Evolutionary conservation across 2,113 vertebrate species (phyloP).

Genomic region (Gymnorhina tibicen): DNA sequence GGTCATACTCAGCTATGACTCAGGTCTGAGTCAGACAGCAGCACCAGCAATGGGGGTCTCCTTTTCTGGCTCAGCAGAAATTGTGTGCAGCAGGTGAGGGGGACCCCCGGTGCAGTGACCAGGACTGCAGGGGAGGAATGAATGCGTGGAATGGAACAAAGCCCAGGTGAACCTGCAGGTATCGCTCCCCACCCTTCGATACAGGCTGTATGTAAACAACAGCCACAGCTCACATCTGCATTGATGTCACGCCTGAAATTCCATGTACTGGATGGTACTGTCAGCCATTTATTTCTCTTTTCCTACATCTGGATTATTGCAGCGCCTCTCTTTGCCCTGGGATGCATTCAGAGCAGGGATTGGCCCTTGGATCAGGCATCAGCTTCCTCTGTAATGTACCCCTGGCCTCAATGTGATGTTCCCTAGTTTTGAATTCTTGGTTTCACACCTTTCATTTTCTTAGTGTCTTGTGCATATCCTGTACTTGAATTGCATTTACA

Average conservation of each 20-base stretch:
- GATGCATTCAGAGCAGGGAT: not conserved
- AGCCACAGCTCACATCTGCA: not conserved
- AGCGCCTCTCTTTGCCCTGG: not conserved
- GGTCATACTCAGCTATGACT: not conserved
- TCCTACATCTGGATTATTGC: not conserved
- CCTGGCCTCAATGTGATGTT: not conserved
- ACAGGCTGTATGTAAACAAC: not conserved
- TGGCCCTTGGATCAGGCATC: not conserved
- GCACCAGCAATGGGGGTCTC: not conserved
- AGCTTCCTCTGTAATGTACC: not conserved
- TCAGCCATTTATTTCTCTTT: not conserved
- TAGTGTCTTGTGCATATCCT: not conserved
- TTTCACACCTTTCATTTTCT: not conserved
- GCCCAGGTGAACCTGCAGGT: not conserved
- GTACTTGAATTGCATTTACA: not conserved
- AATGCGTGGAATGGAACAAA: not conserved
- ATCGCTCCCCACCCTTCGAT: not conserved
- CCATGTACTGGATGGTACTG: not conserved
- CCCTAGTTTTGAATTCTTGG: not conserved
- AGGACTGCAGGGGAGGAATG: not conserved
- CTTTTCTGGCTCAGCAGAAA: not conserved
- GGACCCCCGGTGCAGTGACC: not conserved
- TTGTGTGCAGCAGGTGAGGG: not conserved
- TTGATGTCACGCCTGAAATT: not conserved
- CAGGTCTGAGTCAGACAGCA: not conserved